phyloP scores from a whole-genome alignment of 2,113 vertebrate species.

The Melanocharis versteri region DNA sequence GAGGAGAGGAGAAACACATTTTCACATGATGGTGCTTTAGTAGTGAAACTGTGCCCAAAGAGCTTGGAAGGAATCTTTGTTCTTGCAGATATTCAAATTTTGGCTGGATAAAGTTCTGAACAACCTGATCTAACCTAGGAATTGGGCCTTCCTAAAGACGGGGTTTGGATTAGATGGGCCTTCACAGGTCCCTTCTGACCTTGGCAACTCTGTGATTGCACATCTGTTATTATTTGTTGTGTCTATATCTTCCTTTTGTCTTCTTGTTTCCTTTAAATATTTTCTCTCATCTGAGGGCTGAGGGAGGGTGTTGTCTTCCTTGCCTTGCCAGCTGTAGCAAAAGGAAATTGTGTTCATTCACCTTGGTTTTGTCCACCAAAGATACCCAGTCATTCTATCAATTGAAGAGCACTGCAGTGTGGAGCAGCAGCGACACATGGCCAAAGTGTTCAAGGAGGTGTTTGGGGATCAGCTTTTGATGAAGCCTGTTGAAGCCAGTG shows the following conservation, averaged over 20 bases:
- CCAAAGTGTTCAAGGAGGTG: conserved; percentile 86
- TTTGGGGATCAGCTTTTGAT: conserved; percentile 86
- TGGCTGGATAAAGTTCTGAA: neutral
- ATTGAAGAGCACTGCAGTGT: conserved; percentile 92
- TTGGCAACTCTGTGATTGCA: neutral
- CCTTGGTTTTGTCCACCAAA: conserved; percentile 37
- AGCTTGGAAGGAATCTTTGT: neutral
- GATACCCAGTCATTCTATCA: conserved; percentile 91
- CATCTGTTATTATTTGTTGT: neutral
- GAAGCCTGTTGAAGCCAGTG: conserved; percentile 84
- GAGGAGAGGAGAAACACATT: neutral
- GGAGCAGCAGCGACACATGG: conserved; percentile 95
- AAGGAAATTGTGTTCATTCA: neutral
- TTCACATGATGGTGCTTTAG: neutral
- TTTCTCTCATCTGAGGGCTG: neutral
- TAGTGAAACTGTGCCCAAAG: neutral
- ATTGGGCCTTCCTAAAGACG: neutral
- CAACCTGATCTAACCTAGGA: neutral
- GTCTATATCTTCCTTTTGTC: neutral
- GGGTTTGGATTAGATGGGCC: neutral
- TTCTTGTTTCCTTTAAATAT: neutral
- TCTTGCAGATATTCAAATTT: neutral
- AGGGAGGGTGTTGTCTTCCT: neutral
- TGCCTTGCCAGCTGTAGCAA: neutral
- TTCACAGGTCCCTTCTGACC: neutral